phyloP scores from a whole-genome alignment of 2,113 vertebrate genomes.

The Pagrus major region DNA sequence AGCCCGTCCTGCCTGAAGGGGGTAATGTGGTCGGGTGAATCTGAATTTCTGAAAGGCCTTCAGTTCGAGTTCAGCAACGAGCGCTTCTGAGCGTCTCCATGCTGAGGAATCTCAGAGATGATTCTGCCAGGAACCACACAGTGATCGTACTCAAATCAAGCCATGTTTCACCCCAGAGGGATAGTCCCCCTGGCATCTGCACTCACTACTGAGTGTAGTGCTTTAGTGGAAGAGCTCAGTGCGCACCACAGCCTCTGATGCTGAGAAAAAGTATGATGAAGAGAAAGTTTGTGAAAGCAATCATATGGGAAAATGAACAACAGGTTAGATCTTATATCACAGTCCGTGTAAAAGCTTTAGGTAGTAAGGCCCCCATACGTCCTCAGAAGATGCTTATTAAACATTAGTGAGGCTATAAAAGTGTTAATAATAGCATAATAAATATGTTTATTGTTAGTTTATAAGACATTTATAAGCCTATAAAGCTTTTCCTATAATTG shows the following conservation, averaged over 20 bases:
- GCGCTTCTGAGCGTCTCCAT: constrained; percentile 31
- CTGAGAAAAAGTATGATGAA: neutral
- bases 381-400: too few relatives aligned
- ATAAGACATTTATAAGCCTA: too few relatives aligned
- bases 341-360: too few relatives aligned
- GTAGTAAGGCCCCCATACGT: too few relatives aligned
- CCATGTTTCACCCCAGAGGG: constrained; percentile 14
- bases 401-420: too few relatives aligned
- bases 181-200: constrained; percentile 23
- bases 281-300: constrained; percentile 12
- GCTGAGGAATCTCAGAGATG: constrained; percentile 46
- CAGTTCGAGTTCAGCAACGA: constrained; percentile 32
- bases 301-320: neutral
- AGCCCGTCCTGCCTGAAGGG: constrained; percentile 25
- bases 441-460: too few relatives aligned
- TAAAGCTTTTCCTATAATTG: too few relatives aligned
- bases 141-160: constrained; percentile 36
- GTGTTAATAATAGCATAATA: too few relatives aligned
- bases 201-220: neutral
- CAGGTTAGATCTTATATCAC: too few relatives aligned
- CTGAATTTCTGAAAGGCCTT: constrained; percentile 54
- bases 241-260: neutral
- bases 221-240: neutral
- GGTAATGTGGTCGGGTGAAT: constrained; percentile 46
- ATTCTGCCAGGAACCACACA: constrained; percentile 58